Evolutionary conservation across 2,797 vertebrate species (phyloP).

Genomic region (Melanitta fusca): DNA sequence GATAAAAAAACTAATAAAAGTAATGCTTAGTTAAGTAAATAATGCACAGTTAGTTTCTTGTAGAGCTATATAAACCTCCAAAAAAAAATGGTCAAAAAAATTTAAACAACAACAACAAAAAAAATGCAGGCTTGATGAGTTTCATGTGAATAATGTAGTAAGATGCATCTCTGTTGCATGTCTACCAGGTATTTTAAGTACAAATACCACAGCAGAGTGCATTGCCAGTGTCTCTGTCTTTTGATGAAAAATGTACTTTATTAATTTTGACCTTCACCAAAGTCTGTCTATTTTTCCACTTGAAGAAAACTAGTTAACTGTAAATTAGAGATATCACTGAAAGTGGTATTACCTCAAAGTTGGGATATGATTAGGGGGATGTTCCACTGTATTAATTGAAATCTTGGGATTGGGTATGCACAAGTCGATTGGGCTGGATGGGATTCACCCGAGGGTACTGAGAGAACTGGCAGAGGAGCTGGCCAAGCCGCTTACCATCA

Average conservation of each 20-base stretch:
- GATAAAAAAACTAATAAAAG: not conserved
- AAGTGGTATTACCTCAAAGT: slow-evolving; percentile 54
- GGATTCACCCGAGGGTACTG: no score
- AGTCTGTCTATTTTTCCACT: slow-evolving; percentile 14
- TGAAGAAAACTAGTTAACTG: slow-evolving; percentile 37
- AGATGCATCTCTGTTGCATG: not conserved
- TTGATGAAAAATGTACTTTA: slow-evolving; percentile 24
- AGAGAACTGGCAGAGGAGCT: no score
- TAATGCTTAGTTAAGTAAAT: not conserved
- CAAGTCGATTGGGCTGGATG: no score
- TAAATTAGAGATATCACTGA: slow-evolving; percentile 27
- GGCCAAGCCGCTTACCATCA: no score
- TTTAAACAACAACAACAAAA: not conserved
- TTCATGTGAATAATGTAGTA: not conserved
- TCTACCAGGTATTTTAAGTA: not conserved
- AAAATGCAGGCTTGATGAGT: not conserved
- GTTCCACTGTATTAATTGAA: slow-evolving; percentile 52
- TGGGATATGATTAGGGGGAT: slow-evolving; percentile 42
- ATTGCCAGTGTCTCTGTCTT: not conserved
- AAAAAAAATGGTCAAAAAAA: not conserved
- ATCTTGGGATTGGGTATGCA: no score
- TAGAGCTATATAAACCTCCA: not conserved
- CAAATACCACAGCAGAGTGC: not conserved
- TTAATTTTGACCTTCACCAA: slow-evolving; percentile 43
- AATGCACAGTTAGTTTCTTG: not conserved